These are phyloP conservation scores for Antedon mediterranea DNA, from an alignment of 53 echinoderm and acorn worm genomes.

Conservation along the genomic window DNA sequence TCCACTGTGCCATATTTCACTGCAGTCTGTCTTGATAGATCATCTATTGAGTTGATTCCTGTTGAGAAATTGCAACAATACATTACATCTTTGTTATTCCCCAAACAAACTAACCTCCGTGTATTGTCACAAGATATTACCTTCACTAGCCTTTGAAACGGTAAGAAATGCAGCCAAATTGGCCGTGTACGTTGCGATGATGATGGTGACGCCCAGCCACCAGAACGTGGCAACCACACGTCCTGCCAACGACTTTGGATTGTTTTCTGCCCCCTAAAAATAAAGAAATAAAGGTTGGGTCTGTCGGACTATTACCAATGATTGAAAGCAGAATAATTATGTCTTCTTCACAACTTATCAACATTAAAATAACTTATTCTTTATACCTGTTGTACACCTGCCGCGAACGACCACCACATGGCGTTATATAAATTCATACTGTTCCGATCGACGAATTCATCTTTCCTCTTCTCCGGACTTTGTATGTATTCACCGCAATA, in stretches of 20 bases:
- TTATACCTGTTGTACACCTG: constrained; percentile 3
- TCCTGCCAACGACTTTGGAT: background rate
- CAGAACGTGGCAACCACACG: background rate
- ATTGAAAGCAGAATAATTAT: too few species aligned
- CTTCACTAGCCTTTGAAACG: background rate
- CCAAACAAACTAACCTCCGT: background rate
- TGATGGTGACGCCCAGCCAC: constrained; percentile 8
- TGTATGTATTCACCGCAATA: constrained; percentile 3
- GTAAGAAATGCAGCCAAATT: constrained; percentile 9
- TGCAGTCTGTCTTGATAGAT: background rate
- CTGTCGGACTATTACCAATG: too few species aligned
- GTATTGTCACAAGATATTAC: too few species aligned
- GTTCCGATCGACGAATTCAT: background rate
- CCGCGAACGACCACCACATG: constrained; percentile 5
- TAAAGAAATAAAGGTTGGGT: too few species aligned
- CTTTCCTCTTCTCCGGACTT: background rate
- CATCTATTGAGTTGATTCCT: constrained; percentile 6
- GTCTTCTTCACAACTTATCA: too few species aligned
- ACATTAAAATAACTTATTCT: too few species aligned
- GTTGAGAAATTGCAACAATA: background rate
- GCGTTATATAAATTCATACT: background rate
- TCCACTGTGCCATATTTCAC: background rate
- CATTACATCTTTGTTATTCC: background rate
- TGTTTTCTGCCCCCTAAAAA: constrained; percentile 1
- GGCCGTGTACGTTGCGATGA: constrained; percentile 8